Evolutionary conservation across 2,113 vertebrate genomes (phyloP), one percentile per base, ranked within the genome.

Genomic region (Phalacrocorax aristotelis): DNA sequence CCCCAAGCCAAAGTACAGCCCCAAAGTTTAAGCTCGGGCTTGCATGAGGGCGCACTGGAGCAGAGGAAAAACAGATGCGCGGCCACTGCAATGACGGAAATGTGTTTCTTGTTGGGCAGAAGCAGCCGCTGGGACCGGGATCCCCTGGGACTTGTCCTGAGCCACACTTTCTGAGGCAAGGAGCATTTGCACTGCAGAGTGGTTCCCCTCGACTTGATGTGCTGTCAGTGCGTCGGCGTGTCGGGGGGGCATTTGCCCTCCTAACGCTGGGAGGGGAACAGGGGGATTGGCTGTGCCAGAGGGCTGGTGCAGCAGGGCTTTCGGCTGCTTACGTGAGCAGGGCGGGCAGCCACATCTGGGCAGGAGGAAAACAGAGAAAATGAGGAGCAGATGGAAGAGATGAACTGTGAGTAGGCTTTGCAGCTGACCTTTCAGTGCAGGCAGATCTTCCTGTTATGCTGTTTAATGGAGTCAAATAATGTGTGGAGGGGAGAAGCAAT

Each of bases 361-460:
- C 74, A 87, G 65, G 71, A 90, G 88, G 80, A 26, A 22, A 40
- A 78, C 46, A 60, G 36, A 68, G 81, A 91, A 96, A 91, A 96
- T 71, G 89, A 96, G 88, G 87, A 96, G 72, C 96, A 93, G 97
- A 96, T 96, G 93, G 87, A 77, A 84, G 91, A 97, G 51, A 65
- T 0, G 1, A 62, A 27, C 36, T 65, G 69, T 0, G 4, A 90
- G 75, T 2, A 60, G 79, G 86, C 65, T 95, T 89, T 87, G 75
- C 71, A 49, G 80, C 76, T 95, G 91, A 78, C 94, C 92, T 84
- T 92, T 87, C 40, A 10, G 36, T 65, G 65, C 72, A 65, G 82
- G 80, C 34, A 2, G 40, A 51, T 55, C 79, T 93, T 85, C 51
- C 62, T 7, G 1, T 77, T 76, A 15, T n/a, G 74, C 58, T 57